Evolutionary conservation across 1,140 invertebrate genomes (phyloP).

Genomic region (Drosophila bocqueti): DNA sequence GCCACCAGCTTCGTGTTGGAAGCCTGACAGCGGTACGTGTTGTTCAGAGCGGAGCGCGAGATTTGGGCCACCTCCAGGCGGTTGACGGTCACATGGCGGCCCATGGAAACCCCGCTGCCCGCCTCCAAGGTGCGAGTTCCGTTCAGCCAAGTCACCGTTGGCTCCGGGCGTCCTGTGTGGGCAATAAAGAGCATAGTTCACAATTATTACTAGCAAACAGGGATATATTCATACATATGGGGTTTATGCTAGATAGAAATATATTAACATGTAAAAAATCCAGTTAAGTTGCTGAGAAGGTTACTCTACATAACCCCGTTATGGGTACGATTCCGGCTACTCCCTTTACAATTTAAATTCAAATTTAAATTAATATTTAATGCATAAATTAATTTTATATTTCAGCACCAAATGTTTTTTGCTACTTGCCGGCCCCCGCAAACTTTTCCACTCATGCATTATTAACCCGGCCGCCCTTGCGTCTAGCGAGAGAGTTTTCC

Average conservation of each 20-base stretch:
- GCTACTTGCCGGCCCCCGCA: conserved; percentile 17
- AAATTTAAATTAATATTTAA: conserved; percentile 64
- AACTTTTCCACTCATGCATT: conserved; percentile 68
- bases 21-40: conserved; percentile 93
- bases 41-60: conserved; percentile 91
- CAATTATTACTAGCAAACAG: background rate
- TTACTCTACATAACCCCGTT: background rate
- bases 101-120: conserved; percentile 87
- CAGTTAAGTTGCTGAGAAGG: no score
- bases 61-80: conserved; percentile 90
- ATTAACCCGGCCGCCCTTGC: conserved; percentile 45
- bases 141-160: conserved; percentile 92
- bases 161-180: conserved; percentile 91
- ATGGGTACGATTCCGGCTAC: background rate
- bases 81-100: conserved; percentile 92
- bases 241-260: background rate
- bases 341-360: conserved; percentile 14
- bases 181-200: conserved; percentile 26
- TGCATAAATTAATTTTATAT: conserved; percentile 63
- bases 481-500: conserved; percentile 44
- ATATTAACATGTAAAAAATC: background rate
- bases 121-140: conserved; percentile 87
- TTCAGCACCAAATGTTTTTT: conserved; percentile 45
- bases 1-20: conserved; percentile 93
- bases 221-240: background rate